Base-by-base conservation (phyloP, 1,140 invertebrate species). In the Zaprionus nigranus region DNA sequence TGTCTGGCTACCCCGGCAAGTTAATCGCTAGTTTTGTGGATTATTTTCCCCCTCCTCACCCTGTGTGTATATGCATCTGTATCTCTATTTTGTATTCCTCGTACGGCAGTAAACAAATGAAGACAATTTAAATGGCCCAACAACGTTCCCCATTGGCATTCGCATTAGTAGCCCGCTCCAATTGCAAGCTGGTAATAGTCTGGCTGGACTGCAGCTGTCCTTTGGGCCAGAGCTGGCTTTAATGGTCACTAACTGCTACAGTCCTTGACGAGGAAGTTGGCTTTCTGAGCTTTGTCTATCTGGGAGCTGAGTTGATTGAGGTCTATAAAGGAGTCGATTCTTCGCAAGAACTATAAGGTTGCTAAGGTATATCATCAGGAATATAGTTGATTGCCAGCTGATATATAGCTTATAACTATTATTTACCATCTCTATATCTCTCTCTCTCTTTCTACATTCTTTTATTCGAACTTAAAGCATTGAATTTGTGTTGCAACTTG, bases 101-200 rank as follows among this genome's bases (percentile, higher is more conserved):
- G 68, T 46, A 61, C 75, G 79, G 62, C 77, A 80, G 84, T 86
- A 87, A 83, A 83, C 83, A 87, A 86, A 86, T 86, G 84, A 87
- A 87, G 83, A 87, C 83, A 87, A 88, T 87, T 88, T 81, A 87
- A 87, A 83, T 87, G 84, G 83, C 83, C 78, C 74, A 78, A 82
- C 81, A 75, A 56, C 51, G 24, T 53, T 24, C 17, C 53, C 71
- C 59, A 78, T 64, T 56, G 73, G 66, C 74, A 79, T 67, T 86
- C 79, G 77, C 69, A 68, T 71, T 75, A 70, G 62, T 69, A 68
- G 79, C 71, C 60, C 54, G 46, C 46, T 24, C 54, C 70, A 78
- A 79, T 63, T 85, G 72, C 62, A 69, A 79, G 76, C 79, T 63
- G 81, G 53, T 61, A 73, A 81, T 53, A 54, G 75, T 51, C 62